Evolutionary conservation across 2,113 vertebrate genomes (phyloP), one percentile per base, ranked within the genome.

Genomic region (Danionella cerebrum): DNA sequence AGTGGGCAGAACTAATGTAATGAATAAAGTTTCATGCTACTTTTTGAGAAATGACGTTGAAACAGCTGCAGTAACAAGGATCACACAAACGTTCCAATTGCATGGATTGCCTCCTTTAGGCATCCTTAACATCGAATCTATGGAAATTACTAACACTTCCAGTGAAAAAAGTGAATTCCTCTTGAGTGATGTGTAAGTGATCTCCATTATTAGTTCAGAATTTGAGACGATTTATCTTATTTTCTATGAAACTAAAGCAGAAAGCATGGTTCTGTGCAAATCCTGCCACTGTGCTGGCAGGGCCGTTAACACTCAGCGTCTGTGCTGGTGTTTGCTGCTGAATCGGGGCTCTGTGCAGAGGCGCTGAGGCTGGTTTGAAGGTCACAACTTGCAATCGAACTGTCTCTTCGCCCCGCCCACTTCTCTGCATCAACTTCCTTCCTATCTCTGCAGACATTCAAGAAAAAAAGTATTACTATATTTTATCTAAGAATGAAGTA

Each of bases 241-340:
- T 68, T 70, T 73, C 45, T 41, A 74, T 72, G 66, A 65, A 74
- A 80, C 60, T 38, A 47, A 59, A 18, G 31, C 10, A 55, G 44
- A 69, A 69, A 47, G 33, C 50, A 67, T 35, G 67, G 70, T 76
- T 76, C 63, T 83, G 83, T 84, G 84, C 84, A 83, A 80, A 83
- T 53, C 41, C 66, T 71, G 74, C 76, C 79, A 76, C 79, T 69
- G 69, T 80, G 69, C 59, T 75, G 42, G 58, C 68, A 11, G 24
- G 44, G 35, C 36, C 70, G 55, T 75, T 84, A 84, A 76, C 84
- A 84, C 58, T 87, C 83, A 1, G 82, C 71, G 13, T 80, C 79
- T 2, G 58, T n/a, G 74, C 68, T 75, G 39, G 70, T 45, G 2
- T 79, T 78, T 29, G 83, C 45, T 5, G 74, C 69, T n/a, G n/a